A percentile compares a stretch with the other conserved stretches of the same genome.
These are phyloP conservation scores for Parnassius glacialis DNA, from an alignment of 2,888 invertebrate genomes.

Conservation along the genomic window DNA sequence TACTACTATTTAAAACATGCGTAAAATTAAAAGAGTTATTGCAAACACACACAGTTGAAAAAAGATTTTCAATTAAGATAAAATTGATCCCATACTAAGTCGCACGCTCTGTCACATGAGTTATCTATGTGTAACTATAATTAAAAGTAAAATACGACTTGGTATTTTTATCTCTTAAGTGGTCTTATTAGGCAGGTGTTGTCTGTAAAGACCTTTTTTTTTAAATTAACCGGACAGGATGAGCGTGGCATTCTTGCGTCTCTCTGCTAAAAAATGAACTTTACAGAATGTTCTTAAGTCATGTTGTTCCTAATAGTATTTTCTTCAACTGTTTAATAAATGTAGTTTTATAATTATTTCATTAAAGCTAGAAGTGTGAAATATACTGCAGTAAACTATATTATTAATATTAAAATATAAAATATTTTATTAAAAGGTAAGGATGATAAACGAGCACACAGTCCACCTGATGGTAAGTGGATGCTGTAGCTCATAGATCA, in stretches of 20 bases:
- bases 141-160: slow-evolving; percentile 24
- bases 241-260: slow-evolving; percentile 17
- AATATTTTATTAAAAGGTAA: too few relatives aligned
- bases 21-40: background rate
- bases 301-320: too few relatives aligned
- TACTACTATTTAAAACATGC: too few relatives aligned
- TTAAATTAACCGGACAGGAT: slow-evolving; percentile 16
- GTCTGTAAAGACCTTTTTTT: slow-evolving; percentile 20
- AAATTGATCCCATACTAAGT: slow-evolving; percentile 1
- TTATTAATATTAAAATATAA: too few relatives aligned
- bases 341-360: too few relatives aligned
- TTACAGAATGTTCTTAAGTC: background rate
- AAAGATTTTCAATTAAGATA: background rate
- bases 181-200: slow-evolving; percentile 27
- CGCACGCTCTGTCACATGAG: slow-evolving; percentile 8
- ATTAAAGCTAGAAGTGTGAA: too few relatives aligned
- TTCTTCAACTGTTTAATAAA: too few relatives aligned
- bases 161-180: slow-evolving; percentile 22
- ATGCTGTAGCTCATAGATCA: too few relatives aligned
- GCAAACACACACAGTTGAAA: background rate
- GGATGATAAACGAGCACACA: too few relatives aligned
- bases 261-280: background rate
- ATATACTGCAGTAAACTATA: too few relatives aligned
- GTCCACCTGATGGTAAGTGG: too few relatives aligned
- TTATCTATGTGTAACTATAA: slow-evolving; percentile 14